Evolutionary conservation across 2,113 vertebrate genomes (phyloP).

Genomic region (Prietella phreatophila): DNA sequence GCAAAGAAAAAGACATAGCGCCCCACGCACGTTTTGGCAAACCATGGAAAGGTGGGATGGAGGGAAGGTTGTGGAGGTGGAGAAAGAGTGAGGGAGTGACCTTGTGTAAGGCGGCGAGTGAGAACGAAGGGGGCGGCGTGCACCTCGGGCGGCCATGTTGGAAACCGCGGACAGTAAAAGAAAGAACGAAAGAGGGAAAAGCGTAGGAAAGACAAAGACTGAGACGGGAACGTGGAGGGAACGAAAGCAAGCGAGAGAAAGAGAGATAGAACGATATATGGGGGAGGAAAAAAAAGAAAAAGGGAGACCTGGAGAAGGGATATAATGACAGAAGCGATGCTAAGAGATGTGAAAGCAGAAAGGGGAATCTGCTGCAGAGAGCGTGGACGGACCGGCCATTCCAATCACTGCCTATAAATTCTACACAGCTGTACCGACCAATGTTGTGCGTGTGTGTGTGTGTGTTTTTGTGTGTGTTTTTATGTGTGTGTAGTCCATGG

Average conservation of each 20-base stretch:
- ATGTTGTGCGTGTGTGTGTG: not conserved
- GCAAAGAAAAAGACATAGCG: conserved; percentile 57
- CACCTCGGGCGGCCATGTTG: conserved; percentile 54
- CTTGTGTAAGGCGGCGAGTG: conserved; percentile 40
- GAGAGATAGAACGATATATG: not conserved
- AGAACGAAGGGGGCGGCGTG: conserved; percentile 42
- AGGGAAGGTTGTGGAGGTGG: conserved; percentile 49
- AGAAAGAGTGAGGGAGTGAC: conserved; percentile 53
- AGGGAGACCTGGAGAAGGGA: no score
- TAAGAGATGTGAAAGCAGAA: conserved; percentile 37
- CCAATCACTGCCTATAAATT: conserved; percentile 53
- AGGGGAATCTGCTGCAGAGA: conserved; percentile 47
- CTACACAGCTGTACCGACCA: conserved; percentile 36
- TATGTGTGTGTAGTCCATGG: not conserved
- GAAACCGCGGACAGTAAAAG: conserved; percentile 32
- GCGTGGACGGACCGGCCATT: conserved; percentile 35
- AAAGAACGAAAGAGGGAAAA: not conserved
- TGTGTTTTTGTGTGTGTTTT: not conserved
- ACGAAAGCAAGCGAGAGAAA: not conserved
- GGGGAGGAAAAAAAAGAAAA: not conserved
- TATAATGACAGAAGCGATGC: not conserved
- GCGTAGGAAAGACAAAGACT: conserved; percentile 6
- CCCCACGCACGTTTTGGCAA: conserved; percentile 49
- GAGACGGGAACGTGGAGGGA: not conserved
- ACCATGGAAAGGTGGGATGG: conserved; percentile 50